A percentile compares a stretch with the other conserved stretches of the same genome.
These are phyloP conservation scores for Astyanax mexicanus DNA, from an alignment of 2,797 vertebrate species.

Conservation along the genomic window DNA sequence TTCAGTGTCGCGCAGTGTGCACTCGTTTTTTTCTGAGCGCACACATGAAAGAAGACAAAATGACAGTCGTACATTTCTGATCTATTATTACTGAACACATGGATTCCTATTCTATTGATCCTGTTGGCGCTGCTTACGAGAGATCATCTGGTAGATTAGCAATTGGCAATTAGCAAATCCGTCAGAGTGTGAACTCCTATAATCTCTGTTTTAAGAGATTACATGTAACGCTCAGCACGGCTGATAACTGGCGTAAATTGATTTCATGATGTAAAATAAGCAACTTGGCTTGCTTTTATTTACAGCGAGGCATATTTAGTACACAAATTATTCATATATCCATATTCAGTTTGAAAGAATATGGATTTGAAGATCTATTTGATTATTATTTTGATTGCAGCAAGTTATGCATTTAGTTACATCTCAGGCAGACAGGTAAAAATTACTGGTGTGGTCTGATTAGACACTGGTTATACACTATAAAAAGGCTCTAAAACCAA, in stretches of 20 bases:
- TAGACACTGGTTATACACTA: too few relatives aligned
- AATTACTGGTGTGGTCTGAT: too few relatives aligned
- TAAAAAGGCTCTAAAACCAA: too few relatives aligned
- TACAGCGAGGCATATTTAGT: not conserved
- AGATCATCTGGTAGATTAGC: not conserved
- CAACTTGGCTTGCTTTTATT: not conserved
- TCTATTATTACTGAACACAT: not conserved
- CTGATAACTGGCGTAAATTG: not conserved
- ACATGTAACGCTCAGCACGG: not conserved
- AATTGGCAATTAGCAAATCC: not conserved
- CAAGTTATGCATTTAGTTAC: too few relatives aligned
- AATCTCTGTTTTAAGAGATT: conserved; percentile 8
- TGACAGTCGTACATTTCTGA: not conserved
- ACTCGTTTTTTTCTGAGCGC: not conserved
- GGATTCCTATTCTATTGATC: not conserved
- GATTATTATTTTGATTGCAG: too few relatives aligned
- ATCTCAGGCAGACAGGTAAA: not conserved
- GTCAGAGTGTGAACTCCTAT: not conserved
- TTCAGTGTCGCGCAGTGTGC: not conserved
- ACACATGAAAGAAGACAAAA: not conserved
- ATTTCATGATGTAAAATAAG: not conserved
- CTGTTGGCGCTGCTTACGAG: not conserved
- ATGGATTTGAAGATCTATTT: not conserved
- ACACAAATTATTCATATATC: not conserved
- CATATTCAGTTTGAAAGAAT: not conserved